A percentile compares a stretch with the other conserved stretches of the same genome.
Evolutionary conservation across 2,797 vertebrate genomes (phyloP).

Genomic region (Sandelia bainsii): DNA sequence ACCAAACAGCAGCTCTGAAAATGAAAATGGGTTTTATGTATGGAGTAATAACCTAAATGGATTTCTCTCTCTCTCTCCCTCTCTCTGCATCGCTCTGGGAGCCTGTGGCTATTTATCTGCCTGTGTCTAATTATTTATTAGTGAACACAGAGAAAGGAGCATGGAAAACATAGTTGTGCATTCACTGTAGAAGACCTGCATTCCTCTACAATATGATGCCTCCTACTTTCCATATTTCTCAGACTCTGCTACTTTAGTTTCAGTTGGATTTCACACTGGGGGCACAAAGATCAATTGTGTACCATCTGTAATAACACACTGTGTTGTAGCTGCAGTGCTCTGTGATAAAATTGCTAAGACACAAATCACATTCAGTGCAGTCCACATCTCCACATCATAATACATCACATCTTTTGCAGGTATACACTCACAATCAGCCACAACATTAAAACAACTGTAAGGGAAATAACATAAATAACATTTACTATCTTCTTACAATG

Average conservation of each 20-base stretch:
- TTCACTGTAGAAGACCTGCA: slow-evolving; percentile 41
- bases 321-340: neutral
- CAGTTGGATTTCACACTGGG: neutral
- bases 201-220: slow-evolving; percentile 14
- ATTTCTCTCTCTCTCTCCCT: slow-evolving; percentile 67
- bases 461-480: too few relatives aligned
- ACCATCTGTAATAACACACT: neutral
- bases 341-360: neutral
- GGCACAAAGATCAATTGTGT: neutral
- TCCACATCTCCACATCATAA: too few relatives aligned
- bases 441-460: too few relatives aligned
- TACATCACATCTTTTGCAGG: too few relatives aligned
- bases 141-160: slow-evolving; percentile 75
- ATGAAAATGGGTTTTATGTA: slow-evolving; percentile 87
- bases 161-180: slow-evolving; percentile 59
- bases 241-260: neutral
- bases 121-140: slow-evolving; percentile 87
- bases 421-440: too few relatives aligned
- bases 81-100: slow-evolving; percentile 63
- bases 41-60: slow-evolving; percentile 86
- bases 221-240: slow-evolving; percentile 10
- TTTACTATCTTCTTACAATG: too few relatives aligned
- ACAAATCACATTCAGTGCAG: neutral
- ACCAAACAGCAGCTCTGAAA: slow-evolving; percentile 78
- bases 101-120: slow-evolving; percentile 86